Percentiles rank a stretch among this genome's conserved stretches.
Evolutionary conservation across 2,797 vertebrate genomes (phyloP).

Genomic region (Syngnathus acus): DNA sequence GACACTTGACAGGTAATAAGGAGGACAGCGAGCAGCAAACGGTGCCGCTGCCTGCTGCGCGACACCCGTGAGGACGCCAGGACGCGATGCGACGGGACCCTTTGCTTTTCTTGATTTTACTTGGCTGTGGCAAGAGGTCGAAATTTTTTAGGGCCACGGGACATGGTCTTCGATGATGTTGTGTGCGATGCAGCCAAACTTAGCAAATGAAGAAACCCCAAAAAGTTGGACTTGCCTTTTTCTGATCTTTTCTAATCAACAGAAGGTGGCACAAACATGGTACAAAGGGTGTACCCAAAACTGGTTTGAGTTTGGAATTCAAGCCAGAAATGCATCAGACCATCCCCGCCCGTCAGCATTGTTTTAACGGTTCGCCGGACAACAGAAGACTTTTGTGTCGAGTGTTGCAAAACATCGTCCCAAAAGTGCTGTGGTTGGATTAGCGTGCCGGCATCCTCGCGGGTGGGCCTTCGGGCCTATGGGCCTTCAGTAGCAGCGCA

Average conservation of each 20-base stretch:
- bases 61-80: background rate
- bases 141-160: no score
- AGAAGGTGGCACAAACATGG: no score
- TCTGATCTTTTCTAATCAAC: no score
- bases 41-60: background rate
- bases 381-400: background rate
- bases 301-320: no score
- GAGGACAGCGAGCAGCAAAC: background rate
- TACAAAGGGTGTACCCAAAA: no score
- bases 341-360: no score
- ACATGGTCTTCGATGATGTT: no score
- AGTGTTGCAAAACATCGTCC: background rate
- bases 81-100: background rate
- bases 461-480: background rate
- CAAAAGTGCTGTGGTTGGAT: background rate
- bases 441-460: background rate
- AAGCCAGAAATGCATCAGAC: no score
- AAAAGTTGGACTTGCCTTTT: no score
- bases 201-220: no score
- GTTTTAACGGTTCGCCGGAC: background rate
- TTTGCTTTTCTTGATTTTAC: background rate
- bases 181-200: no score
- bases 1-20: background rate
- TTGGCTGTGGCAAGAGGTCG: background rate
- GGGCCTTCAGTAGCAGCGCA: conserved; percentile 73